These are phyloP conservation scores for Mythimna vitellina DNA, from an alignment of 2,888 invertebrate species.

Conservation along the genomic window DNA sequence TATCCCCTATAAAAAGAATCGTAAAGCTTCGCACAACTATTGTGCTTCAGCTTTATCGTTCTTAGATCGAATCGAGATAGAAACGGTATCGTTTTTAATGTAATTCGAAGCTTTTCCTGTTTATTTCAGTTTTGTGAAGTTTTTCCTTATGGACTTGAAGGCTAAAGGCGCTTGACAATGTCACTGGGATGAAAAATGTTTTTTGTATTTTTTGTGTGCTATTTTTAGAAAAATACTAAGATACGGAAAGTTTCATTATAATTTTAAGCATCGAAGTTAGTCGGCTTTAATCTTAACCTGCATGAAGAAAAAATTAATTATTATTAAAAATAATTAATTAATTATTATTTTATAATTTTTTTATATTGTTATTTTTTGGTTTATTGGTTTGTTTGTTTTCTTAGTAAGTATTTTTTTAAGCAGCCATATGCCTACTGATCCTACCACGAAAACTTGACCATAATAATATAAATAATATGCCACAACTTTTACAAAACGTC, in stretches of 20 bases:
- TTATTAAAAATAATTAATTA: no score
- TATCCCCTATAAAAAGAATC: conserved; percentile 62
- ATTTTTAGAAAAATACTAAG: background rate
- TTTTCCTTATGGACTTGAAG: conserved; percentile 12
- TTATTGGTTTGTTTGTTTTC: background rate
- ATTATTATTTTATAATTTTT: no score
- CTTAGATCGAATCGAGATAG: conserved; percentile 52
- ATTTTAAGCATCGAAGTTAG: background rate
- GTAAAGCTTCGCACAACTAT: conserved; percentile 43
- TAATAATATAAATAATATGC: no score
- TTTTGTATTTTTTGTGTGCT: background rate
- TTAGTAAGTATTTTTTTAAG: no score
- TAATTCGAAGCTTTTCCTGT: conserved; percentile 35
- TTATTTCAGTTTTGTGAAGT: conserved; percentile 19
- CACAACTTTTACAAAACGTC: no score
- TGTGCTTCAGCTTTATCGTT: conserved; percentile 46
- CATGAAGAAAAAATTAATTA: background rate
- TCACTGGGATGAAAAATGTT: background rate
- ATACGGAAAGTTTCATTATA: background rate
- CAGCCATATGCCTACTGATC: no score
- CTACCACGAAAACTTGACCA: no score
- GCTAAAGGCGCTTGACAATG: background rate
- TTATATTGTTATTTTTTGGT: no score
- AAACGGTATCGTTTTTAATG: conserved; percentile 53
- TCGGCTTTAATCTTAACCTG: background rate